Percentiles rank a stretch among this genome's conserved stretches.
phyloP scores from a whole-genome alignment of 2,797 vertebrate species.

The Epinephelus malabaricus region DNA sequence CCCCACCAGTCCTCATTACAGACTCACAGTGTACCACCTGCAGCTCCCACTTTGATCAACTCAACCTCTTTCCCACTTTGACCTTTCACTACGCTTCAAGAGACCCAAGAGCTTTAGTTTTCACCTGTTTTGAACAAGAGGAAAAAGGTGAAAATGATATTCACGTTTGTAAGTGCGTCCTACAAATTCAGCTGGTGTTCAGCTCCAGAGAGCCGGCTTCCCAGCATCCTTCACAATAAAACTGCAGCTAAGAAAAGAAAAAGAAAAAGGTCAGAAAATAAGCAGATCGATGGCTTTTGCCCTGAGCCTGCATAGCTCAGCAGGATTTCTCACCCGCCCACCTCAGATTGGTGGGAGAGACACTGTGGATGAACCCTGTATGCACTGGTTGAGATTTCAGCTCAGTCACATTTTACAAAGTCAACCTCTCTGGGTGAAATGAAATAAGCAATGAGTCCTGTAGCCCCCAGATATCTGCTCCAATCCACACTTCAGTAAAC shows the following conservation, averaged over 20 bases:
- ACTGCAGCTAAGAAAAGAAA: slow-evolving; percentile 16
- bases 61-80: background rate
- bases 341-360: slow-evolving; percentile 18
- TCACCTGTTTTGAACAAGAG: background rate
- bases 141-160: no score
- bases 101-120: background rate
- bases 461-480: slow-evolving; percentile 1
- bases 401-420: slow-evolving; percentile 17
- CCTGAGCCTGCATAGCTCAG: slow-evolving; percentile 25
- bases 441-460: background rate
- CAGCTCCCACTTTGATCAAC: background rate
- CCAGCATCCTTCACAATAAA: slow-evolving; percentile 18
- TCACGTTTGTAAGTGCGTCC: background rate
- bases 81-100: background rate
- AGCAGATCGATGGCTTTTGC: slow-evolving; percentile 41
- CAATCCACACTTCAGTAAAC: slow-evolving; percentile 6
- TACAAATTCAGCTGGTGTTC: background rate
- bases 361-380: slow-evolving; percentile 17
- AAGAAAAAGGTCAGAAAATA: slow-evolving; percentile 23
- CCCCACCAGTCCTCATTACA: background rate
- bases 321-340: slow-evolving; percentile 27
- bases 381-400: slow-evolving; percentile 21
- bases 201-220: background rate
- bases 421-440: background rate
- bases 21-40: slow-evolving; percentile 7